These are phyloP conservation scores for Lutraria rhynchaena DNA, from an alignment of 1,140 invertebrate species.

Conservation along the genomic window DNA sequence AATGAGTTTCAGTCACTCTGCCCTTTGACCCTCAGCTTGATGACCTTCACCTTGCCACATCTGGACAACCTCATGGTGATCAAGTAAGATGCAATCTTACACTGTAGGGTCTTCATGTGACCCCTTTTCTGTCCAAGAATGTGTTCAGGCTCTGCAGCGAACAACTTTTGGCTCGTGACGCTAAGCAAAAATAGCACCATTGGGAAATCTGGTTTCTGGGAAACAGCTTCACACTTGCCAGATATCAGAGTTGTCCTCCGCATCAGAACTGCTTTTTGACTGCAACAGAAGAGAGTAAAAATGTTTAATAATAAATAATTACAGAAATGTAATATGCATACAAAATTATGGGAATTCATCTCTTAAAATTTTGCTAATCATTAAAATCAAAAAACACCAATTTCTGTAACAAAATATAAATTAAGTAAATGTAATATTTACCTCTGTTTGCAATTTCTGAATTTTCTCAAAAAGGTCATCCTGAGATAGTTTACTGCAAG, in stretches of 20 bases:
- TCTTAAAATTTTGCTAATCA: neutral
- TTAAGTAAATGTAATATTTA: slow-evolving; percentile 1
- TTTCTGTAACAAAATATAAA: neutral
- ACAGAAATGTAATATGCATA: neutral
- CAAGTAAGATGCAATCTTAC: too few relatives aligned
- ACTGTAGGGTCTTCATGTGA: too few relatives aligned
- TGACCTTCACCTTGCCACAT: too few relatives aligned
- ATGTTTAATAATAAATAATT: neutral
- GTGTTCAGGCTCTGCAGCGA: too few relatives aligned
- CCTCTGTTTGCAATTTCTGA: slow-evolving; percentile 38
- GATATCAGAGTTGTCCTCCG: slow-evolving; percentile 30
- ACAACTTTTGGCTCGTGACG: neutral
- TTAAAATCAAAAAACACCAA: neutral
- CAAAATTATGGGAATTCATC: neutral
- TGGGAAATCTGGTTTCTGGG: neutral
- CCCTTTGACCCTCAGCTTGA: too few relatives aligned
- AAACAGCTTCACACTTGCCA: slow-evolving; percentile 50
- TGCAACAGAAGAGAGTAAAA: too few relatives aligned
- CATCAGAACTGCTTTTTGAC: slow-evolving; percentile 50
- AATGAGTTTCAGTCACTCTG: too few relatives aligned
- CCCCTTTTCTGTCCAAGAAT: too few relatives aligned
- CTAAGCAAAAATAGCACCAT: neutral
- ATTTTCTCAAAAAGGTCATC: slow-evolving; percentile 62
- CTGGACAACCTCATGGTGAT: too few relatives aligned
- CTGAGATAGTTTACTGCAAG: slow-evolving; percentile 60